A percentile compares a stretch with the other conserved stretches of the same genome.
Conservation (phyloP, 2,888 invertebrate species). For the Nomada lathburiana region DNA sequence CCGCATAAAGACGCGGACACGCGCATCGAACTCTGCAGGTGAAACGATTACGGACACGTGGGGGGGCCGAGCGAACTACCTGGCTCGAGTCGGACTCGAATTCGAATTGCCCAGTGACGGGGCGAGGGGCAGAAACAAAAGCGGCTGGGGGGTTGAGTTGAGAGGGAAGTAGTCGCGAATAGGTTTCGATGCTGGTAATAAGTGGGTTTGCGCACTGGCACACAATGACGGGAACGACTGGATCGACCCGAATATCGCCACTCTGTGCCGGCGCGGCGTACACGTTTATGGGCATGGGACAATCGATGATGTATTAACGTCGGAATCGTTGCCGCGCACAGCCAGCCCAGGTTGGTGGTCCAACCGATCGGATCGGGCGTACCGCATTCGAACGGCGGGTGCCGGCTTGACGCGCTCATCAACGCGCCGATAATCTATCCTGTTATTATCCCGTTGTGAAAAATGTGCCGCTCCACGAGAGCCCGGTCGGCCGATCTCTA, state of each 20-base stretch:
- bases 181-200: conserved; percentile 56
- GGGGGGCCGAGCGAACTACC: neutral
- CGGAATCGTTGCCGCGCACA: conserved; percentile 59
- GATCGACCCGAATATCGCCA: conserved; percentile 68
- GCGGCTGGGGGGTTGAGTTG: neutral
- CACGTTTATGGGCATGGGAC: conserved; percentile 72
- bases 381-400: conserved; percentile 38
- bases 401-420: conserved; percentile 34
- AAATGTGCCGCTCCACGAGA: conserved; percentile 26
- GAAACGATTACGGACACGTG: neutral
- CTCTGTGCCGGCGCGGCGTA: conserved; percentile 57
- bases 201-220: conserved; percentile 64
- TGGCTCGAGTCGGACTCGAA: neutral
- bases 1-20: conserved; percentile 26
- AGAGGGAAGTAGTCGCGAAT: conserved; percentile 46
- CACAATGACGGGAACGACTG: conserved; percentile 74
- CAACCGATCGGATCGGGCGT: conserved; percentile 28
- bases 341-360: conserved; percentile 7
- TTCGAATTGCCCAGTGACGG: neutral
- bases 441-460: conserved; percentile 43
- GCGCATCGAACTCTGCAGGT: neutral
- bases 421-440: conserved; percentile 30
- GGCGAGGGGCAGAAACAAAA: neutral
- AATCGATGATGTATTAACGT: conserved; percentile 78
- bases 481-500: conserved; percentile 6